Evolutionary conservation across 2,888 invertebrate species (phyloP).

Genomic region (Pristionchus japonicus): DNA sequence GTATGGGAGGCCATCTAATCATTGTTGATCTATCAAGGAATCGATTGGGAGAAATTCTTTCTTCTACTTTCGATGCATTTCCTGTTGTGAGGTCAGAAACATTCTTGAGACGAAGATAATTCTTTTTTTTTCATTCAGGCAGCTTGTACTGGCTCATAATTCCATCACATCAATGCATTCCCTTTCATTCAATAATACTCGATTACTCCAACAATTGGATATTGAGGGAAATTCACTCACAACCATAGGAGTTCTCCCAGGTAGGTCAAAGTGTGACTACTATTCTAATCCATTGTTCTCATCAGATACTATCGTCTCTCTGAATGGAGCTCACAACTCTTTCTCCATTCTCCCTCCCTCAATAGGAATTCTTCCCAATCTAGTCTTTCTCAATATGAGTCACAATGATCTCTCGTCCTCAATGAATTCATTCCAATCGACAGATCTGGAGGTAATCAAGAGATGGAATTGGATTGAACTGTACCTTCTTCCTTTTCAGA

Average conservation of each 20-base stretch:
- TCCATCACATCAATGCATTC: constrained; percentile 38
- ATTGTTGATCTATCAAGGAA: constrained; percentile 70
- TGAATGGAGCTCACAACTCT: constrained; percentile 65
- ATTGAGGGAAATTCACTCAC: constrained; percentile 10
- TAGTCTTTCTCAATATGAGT: constrained; percentile 67
- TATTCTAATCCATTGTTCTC: no score
- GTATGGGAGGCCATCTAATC: constrained; percentile 65
- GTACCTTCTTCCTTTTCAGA: constrained; percentile 11
- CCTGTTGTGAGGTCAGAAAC: constrained; percentile 41
- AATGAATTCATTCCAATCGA: background rate
- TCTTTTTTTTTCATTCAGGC: background rate
- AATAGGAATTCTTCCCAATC: constrained; percentile 56
- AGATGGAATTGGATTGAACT: no score
- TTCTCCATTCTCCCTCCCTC: constrained; percentile 61
- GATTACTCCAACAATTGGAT: constrained; percentile 39
- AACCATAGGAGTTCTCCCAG: background rate
- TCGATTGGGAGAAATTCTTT: constrained; percentile 56
- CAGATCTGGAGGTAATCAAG: constrained; percentile 7
- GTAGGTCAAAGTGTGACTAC: background rate
- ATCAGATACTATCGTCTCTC: constrained; percentile 61
- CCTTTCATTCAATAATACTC: constrained; percentile 16
- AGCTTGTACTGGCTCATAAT: background rate
- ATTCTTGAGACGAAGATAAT: no score
- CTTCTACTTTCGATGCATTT: background rate
- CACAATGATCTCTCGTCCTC: constrained; percentile 51